Evolutionary conservation across 2,888 invertebrate genomes (phyloP).

Genomic region (Drosophila sordidapex): DNA sequence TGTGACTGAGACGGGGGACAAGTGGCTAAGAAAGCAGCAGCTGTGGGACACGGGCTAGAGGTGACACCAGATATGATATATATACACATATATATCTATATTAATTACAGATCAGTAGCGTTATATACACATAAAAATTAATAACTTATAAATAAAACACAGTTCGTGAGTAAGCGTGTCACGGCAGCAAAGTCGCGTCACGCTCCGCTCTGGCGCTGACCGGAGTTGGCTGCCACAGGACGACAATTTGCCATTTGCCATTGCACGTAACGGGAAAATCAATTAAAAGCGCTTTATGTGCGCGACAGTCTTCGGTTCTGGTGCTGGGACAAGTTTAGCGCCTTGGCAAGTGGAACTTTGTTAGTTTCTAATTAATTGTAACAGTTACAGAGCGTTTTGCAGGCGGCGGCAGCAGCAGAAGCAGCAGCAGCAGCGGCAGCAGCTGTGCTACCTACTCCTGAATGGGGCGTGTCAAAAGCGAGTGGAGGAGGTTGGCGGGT

Average conservation of each 20-base stretch:
- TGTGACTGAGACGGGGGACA: neutral
- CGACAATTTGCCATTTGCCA: slow-evolving; percentile 62
- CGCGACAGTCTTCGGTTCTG: slow-evolving; percentile 68
- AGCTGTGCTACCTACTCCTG: slow-evolving; percentile 41
- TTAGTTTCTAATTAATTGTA: slow-evolving; percentile 80
- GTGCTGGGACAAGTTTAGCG: slow-evolving; percentile 68
- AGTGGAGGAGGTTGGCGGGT: neutral
- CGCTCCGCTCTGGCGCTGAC: slow-evolving; percentile 1
- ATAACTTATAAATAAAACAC: neutral
- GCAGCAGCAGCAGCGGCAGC: slow-evolving; percentile 24
- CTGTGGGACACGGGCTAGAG: slow-evolving; percentile 14
- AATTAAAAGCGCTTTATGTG: slow-evolving; percentile 80
- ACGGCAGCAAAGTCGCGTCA: neutral
- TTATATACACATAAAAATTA: neutral
- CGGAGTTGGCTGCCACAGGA: slow-evolving; percentile 37
- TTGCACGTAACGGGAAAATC: slow-evolving; percentile 78
- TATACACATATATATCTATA: neutral
- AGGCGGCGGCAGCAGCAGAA: neutral
- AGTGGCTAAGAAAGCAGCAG: slow-evolving; percentile 18
- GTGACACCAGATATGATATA: neutral
- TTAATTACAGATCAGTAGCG: neutral
- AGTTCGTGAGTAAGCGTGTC: neutral
- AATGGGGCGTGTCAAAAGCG: slow-evolving; percentile 2
- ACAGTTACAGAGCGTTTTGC: slow-evolving; percentile 62
- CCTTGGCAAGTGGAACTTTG: slow-evolving; percentile 78